Evolutionary conservation across 2,797 vertebrate species (phyloP), one percentile per base, ranked within the genome.

Genomic region (Tangara arthus): DNA sequence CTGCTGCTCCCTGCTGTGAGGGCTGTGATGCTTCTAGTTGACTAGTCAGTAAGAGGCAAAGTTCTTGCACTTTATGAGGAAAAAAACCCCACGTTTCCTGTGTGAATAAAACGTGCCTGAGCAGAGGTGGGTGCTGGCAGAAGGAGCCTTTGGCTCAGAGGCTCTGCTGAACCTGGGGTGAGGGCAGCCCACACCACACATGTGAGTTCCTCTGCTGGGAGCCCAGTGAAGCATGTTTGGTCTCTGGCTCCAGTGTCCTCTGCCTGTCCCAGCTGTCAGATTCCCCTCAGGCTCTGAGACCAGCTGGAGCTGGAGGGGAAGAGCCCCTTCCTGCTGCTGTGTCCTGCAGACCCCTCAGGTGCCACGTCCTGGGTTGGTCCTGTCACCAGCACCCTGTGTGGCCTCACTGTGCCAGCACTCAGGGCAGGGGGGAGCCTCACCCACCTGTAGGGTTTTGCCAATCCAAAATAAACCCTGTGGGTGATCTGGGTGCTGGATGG

Each of bases 61-160:
- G 35, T 87, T 93, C 77, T 93, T 96, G 94, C 96, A 96, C 94
- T 93, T 89, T 89, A 93, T n/a, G 66, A 93, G 72, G 9, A 68
- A 77, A 71, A 39, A 46, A 37, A 16, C 0, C 0, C 49, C 49
- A 52, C 1, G 37, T 52, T 87, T 87, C 6, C 35, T 95, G 52
- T 76, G 30, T 78, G 85, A 95, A 72, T 69, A 76, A 88, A 80
- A 78, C 0, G 41, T 92, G 88, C 81, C 92, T 83, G 85, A 46
- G 49, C 46, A 60, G 81, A 92, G 86, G 70, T 19, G 72, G 76
- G 53, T 28, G 69, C 21, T 76, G 87, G 65, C 2, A 1, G 35
- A 9, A 55, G 84, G 47, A 88, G 77, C 82, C 55, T 41, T 41
- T 61, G 47, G 19, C 41, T n/a, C 32, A 21, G 81, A 90, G 89